Evolutionary conservation across 2,797 vertebrate species (phyloP).

Genomic region (Sebastes iracundus): DNA sequence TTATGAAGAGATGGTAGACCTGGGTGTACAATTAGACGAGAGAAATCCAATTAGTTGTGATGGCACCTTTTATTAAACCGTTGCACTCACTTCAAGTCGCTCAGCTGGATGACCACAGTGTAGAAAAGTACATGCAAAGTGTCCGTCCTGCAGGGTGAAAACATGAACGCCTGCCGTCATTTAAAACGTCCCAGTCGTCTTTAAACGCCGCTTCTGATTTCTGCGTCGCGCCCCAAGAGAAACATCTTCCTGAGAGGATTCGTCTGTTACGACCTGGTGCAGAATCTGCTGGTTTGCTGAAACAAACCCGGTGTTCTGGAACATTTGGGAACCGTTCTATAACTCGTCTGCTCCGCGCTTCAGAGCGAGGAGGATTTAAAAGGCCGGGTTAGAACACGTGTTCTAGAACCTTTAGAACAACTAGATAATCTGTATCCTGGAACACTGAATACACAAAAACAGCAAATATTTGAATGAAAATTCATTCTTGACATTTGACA

Average conservation of each 20-base stretch:
- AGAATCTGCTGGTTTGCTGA: neutral
- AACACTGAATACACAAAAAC: neutral
- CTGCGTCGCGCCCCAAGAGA: neutral
- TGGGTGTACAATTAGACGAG: neutral
- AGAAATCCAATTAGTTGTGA: neutral
- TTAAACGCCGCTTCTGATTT: neutral
- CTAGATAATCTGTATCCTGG: neutral
- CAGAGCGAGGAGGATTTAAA: neutral
- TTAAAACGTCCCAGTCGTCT: neutral
- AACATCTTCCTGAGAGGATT: neutral
- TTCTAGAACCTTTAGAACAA: neutral
- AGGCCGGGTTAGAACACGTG: neutral
- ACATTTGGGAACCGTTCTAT: neutral
- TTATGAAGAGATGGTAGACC: too few relatives aligned
- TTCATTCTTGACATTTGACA: neutral
- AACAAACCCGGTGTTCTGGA: neutral
- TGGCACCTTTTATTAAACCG: slow-evolving; percentile 25
- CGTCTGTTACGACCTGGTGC: neutral
- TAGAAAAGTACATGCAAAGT: slow-evolving; percentile 17
- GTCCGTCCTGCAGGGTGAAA: neutral
- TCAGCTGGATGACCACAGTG: neutral
- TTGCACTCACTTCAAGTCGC: neutral
- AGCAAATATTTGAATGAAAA: neutral
- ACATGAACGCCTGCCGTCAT: neutral
- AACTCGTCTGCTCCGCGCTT: neutral